Base-by-base conservation (phyloP, 2,888 invertebrate species). In the Drosophila nigricruria region DNA sequence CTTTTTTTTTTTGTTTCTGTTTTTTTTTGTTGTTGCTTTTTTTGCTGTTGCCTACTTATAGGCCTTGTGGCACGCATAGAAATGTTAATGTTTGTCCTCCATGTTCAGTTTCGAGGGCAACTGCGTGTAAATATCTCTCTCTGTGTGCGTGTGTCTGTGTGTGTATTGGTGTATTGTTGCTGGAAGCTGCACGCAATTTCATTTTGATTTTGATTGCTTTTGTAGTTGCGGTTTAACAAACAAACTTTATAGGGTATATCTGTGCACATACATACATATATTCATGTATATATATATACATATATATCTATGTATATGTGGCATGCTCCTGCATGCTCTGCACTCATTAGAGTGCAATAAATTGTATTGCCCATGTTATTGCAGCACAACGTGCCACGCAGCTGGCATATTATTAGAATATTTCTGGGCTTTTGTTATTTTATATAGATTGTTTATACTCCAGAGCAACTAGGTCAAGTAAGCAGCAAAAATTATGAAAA, bases 51-150 rank as follows among this genome's bases (percentile, higher is more conserved):
- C 83, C 89, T 70, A 86, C 83, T 86, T 88, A 65, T 69, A 67
- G 83, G 81, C 82, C 43, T 59, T 60, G 59, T 62, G 62, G 65
- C 70, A 88, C 88, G 86, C 87, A 88, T 88, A 86, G 87, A 83
- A 80, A 88, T 86, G 83, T 77, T 87, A 87, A 89, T 89, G 84
- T 66, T 86, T 77, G 74, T 83, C 81, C 84, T 86, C 84, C 77
- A 59, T 60, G 62, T 50, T 63, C 38, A 79, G 62, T 77, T 77
- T 79, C 80, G 77, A 79, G 80, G 77, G 77, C 77, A 77, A 70
- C 70, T 73, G 50, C 71, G 47, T 50, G 47, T 63, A 30, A 65
- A 34, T 57, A 32, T 38, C 18, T 65, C 40, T 25, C 36, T 34
- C 30, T 38, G 42, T 47, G 20, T 20, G 57, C 42, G 12, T 47